Evolutionary conservation across 1,140 invertebrate species (phyloP), one percentile per base, ranked within the genome.

Genomic region (Drosophila ogumai): DNA sequence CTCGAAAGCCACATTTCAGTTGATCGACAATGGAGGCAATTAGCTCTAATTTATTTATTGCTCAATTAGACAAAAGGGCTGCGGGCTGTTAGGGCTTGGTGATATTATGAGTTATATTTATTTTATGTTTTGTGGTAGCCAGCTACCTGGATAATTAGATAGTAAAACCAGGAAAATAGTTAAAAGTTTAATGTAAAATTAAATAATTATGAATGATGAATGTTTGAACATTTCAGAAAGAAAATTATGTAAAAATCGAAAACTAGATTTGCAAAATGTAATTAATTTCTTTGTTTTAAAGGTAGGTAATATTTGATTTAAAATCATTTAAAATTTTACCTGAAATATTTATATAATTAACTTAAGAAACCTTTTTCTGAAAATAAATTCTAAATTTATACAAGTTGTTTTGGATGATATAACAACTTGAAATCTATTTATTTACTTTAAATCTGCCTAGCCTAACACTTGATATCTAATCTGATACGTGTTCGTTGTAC

Each of bases 11-110:
- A 4, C 8, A 43, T 54, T 71, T 36, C 15, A n/a, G 69, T 19
- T 12, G 36, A 72, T 50, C 68, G 66, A 54, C 66, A 72, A 72
- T 71, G 10, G 54, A 46, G 19, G 66, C 57, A 72, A 72, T 72
- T 49, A 71, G 68, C n/a, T 47, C 36, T 72, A 59, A 72, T 72
- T 72, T 72, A 72, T 72, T 72, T 72, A 72, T 72, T 34, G 54
- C 68, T 72, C 66, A 71, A 72, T 72, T 49, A 71, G 65, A 25
- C 49, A 57, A 72, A 69, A 71, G 50, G 64, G 50, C 50, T 41
- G 17, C 19, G 43, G 32, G 32, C 36, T 38, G 34, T 17, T 28
- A 49, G 25, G 54, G 38, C 31, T 57, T 38, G 63, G 22, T 41
- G 25, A 55, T 69, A 64, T 47, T 47, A 49, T 17, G 13, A 49